phyloP scores from a whole-genome alignment of 2,888 invertebrate species.

The Falcaria lacertinaria region DNA sequence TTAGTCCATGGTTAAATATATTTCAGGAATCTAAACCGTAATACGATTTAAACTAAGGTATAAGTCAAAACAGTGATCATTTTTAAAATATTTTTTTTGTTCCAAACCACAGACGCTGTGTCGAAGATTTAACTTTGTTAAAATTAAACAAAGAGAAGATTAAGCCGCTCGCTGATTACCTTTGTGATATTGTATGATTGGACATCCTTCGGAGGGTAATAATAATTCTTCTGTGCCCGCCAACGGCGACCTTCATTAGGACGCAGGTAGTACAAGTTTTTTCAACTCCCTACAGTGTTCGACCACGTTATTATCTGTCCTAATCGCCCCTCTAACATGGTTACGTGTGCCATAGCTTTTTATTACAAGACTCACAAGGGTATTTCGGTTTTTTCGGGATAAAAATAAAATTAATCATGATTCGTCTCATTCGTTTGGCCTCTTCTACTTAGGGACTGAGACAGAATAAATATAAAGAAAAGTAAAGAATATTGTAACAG shows the following conservation, averaged over 20 bases:
- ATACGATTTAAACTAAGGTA: too few species aligned
- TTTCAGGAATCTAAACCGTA: too few species aligned
- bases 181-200: constrained; percentile 28
- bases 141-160: constrained; percentile 12
- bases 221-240: constrained; percentile 39
- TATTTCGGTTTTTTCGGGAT: constrained; percentile 25
- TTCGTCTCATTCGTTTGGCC: neutral
- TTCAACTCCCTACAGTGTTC: constrained; percentile 41
- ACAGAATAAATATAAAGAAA: too few species aligned
- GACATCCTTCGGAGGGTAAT: constrained; percentile 33
- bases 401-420: neutral
- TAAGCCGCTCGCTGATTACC: constrained; percentile 25
- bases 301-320: constrained; percentile 50
- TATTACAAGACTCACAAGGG: constrained; percentile 34
- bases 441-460: neutral
- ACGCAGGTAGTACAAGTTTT: constrained; percentile 63
- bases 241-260: constrained; percentile 56
- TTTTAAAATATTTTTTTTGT: too few species aligned
- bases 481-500: too few species aligned
- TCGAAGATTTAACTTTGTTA: constrained; percentile 10
- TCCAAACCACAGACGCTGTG: neutral
- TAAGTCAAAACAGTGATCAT: too few species aligned
- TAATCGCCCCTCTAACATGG: constrained; percentile 41
- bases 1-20: too few species aligned
- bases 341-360: constrained; percentile 28